These are phyloP conservation scores for Anneissia japonica DNA, from an alignment of 35 echinoderm and acorn worm species.

Conservation along the genomic window DNA sequence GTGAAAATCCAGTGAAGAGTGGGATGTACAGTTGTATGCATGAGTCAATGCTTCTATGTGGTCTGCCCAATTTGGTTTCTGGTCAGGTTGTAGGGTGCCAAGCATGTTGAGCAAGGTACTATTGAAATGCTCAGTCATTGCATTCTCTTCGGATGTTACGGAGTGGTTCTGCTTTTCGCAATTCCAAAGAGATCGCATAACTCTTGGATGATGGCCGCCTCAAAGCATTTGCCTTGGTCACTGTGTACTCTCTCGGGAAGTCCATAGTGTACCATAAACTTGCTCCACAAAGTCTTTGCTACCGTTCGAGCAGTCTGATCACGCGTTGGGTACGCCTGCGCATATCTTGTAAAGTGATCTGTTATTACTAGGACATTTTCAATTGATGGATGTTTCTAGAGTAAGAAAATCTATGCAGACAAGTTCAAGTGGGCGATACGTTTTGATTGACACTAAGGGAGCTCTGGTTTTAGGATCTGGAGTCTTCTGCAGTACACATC, in stretches of 20 bases:
- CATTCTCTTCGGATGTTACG: not conserved
- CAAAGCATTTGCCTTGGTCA: no score
- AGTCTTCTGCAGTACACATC: no score
- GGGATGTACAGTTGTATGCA: not conserved
- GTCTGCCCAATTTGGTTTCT: not conserved
- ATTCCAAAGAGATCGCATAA: no score
- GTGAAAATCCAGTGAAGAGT: not conserved
- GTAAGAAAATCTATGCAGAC: not conserved
- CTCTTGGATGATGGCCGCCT: no score
- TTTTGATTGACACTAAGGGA: not conserved
- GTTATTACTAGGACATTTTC: not conserved
- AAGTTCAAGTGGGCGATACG: not conserved
- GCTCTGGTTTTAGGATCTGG: no score
- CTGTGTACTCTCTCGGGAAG: no score
- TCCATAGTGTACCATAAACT: no score
- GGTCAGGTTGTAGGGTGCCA: not conserved
- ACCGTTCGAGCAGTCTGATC: no score
- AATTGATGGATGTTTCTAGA: not conserved
- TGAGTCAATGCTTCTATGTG: not conserved
- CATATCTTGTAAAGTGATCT: not conserved
- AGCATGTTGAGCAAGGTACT: not conserved
- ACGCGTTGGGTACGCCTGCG: not conserved
- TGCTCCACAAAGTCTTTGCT: no score
- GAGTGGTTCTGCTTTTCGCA: no score
- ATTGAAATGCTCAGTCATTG: no score